Conservation (phyloP, 1,140 invertebrate species). For the Idris sp. region DNA sequence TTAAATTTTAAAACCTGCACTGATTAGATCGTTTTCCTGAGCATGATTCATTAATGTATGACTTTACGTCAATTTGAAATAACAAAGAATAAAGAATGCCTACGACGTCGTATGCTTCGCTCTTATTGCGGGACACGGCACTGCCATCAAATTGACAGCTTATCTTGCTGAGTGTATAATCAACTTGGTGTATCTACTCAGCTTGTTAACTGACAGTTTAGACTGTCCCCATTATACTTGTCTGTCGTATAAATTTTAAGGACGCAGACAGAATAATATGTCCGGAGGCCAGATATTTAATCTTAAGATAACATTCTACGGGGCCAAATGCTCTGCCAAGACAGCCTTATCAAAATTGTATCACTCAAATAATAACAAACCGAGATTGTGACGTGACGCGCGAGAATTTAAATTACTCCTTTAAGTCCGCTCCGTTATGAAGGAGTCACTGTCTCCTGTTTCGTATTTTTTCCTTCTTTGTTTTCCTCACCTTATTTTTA, state of each 20-base stretch:
- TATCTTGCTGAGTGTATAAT: conserved; percentile 53
- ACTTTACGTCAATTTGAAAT: conserved; percentile 21
- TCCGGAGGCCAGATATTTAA: conserved; percentile 57
- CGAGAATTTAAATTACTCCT: conserved; percentile 49
- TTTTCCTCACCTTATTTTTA: no score
- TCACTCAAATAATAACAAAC: conserved; percentile 54
- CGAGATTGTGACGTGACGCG: conserved; percentile 42
- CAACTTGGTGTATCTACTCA: conserved; percentile 47
- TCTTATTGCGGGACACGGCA: conserved; percentile 35
- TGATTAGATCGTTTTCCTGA: background rate
- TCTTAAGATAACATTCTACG: conserved; percentile 49
- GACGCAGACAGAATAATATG: conserved; percentile 57
- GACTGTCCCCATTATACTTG: conserved; percentile 54
- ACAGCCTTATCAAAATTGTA: conserved; percentile 59
- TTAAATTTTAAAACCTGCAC: no score
- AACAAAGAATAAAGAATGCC: conserved; percentile 28
- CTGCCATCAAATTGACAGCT: conserved; percentile 59
- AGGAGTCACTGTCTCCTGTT: no score
- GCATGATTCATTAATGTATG: conserved; percentile 17
- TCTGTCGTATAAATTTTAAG: conserved; percentile 55
- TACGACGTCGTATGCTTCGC: conserved; percentile 32
- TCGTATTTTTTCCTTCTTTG: no score
- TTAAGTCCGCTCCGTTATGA: conserved; percentile 25
- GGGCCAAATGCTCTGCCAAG: conserved; percentile 32
- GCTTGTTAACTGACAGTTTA: conserved; percentile 56